Evolutionary conservation across 2,113 vertebrate species (phyloP).

Genomic region (Spilogale gracilis): DNA sequence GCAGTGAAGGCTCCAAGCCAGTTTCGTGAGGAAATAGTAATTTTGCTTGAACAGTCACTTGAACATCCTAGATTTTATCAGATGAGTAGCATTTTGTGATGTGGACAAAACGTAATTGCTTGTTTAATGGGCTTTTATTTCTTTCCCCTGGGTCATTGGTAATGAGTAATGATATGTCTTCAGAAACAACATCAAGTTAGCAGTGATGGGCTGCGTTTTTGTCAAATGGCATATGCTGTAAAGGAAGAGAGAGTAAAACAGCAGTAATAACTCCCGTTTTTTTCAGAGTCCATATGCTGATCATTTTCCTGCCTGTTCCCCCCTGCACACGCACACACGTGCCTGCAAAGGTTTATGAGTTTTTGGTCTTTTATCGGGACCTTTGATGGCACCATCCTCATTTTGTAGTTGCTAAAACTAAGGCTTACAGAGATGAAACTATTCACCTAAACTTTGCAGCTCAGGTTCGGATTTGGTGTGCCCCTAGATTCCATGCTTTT

Average conservation of each 20-base stretch:
- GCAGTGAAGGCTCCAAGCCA: slow-evolving; percentile 65
- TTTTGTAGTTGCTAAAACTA: not conserved
- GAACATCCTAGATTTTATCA: slow-evolving; percentile 62
- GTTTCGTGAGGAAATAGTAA: slow-evolving; percentile 78
- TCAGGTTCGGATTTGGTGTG: not conserved
- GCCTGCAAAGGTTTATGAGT: rapidly evolving
- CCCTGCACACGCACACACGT: rapidly evolving
- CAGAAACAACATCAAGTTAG: not conserved
- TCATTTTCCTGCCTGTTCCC: not conserved
- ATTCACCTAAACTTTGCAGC: not conserved
- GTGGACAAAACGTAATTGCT: slow-evolving; percentile 79
- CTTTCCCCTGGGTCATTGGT: not conserved
- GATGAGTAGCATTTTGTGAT: slow-evolving; percentile 68
- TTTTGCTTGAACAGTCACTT: slow-evolving; percentile 80
- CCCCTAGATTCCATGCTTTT: not conserved
- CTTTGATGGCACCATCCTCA: not conserved
- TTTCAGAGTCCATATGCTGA: not conserved
- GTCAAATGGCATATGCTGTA: not conserved
- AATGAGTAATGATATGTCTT: not conserved
- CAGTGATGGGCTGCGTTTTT: not conserved
- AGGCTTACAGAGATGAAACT: not conserved
- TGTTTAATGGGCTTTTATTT: slow-evolving; percentile 42
- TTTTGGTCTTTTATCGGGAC: not conserved
- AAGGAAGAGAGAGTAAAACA: not conserved
- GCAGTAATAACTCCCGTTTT: not conserved